Conservation (phyloP, 1,140 invertebrate species). For the Hirudo medicinalis region DNA sequence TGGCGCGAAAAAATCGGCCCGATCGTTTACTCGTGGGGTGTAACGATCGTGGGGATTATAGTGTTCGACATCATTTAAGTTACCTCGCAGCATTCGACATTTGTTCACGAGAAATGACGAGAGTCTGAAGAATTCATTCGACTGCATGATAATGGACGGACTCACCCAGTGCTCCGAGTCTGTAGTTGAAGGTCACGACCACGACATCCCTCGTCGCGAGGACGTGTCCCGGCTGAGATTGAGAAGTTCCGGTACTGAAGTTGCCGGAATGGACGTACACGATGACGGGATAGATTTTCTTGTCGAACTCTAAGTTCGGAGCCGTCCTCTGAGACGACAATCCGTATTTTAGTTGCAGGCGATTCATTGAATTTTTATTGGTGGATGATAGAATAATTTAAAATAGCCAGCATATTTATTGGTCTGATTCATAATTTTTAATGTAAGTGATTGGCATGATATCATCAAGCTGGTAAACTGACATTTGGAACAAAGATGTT, state of each 20-base stretch:
- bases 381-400: too few relatives aligned
- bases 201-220: constrained; percentile 79
- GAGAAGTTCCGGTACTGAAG: constrained; percentile 76
- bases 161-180: constrained; percentile 65
- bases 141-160: not conserved
- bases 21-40: not conserved
- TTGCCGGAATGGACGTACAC: constrained; percentile 48
- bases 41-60: not conserved
- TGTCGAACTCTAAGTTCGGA: not conserved
- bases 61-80: not conserved
- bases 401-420: too few relatives aligned
- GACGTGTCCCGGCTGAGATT: constrained; percentile 72
- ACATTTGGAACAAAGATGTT: constrained; percentile 25
- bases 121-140: too few relatives aligned
- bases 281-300: constrained; percentile 21
- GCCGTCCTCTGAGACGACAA: constrained; percentile 8
- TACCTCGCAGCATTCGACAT: not conserved
- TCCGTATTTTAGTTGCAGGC: not conserved
- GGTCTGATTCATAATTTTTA: too few relatives aligned
- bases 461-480: not conserved
- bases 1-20: not conserved
- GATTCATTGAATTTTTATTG: not conserved
- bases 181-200: constrained; percentile 91
- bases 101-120: not conserved
- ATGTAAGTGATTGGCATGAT: too few relatives aligned